A percentile compares a stretch with the other conserved stretches of the same genome.
Conservation (phyloP, 2,113 vertebrate species). For the Gymnocephalus cernua region DNA sequence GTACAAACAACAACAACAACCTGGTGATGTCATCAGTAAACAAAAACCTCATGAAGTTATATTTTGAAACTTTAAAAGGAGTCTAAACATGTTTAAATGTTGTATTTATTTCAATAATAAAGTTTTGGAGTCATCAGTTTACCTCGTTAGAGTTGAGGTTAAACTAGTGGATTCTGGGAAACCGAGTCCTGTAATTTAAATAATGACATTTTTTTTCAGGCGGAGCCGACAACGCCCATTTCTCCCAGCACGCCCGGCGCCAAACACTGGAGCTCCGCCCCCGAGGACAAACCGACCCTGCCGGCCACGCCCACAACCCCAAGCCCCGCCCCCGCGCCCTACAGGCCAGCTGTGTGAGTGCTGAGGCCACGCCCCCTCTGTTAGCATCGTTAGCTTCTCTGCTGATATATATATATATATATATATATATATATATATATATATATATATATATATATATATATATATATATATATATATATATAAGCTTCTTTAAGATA, state of each 20-base stretch:
- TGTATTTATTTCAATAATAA: no score
- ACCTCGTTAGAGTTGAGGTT: not conserved
- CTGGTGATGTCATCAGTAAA: no score
- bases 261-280: slow-evolving; percentile 89
- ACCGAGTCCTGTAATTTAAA: not conserved
- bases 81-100: no score
- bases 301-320: slow-evolving; percentile 65
- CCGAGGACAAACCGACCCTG: slow-evolving; percentile 89
- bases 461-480: no score
- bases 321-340: slow-evolving; percentile 71
- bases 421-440: no score
- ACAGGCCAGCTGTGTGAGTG: slow-evolving; percentile 92
- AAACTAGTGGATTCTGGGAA: slow-evolving; percentile 2
- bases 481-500: no score
- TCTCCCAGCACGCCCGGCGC: slow-evolving; percentile 91
- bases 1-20: slow-evolving; percentile 66
- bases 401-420: no score
- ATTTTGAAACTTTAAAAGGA: no score
- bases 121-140: no score
- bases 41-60: no score
- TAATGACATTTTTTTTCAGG: slow-evolving; percentile 53
- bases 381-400: not conserved
- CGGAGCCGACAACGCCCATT: slow-evolving; percentile 89
- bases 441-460: no score
- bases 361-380: not conserved